phyloP scores from a whole-genome alignment of 2,888 invertebrate genomes.

The Amphipoea lucens region DNA sequence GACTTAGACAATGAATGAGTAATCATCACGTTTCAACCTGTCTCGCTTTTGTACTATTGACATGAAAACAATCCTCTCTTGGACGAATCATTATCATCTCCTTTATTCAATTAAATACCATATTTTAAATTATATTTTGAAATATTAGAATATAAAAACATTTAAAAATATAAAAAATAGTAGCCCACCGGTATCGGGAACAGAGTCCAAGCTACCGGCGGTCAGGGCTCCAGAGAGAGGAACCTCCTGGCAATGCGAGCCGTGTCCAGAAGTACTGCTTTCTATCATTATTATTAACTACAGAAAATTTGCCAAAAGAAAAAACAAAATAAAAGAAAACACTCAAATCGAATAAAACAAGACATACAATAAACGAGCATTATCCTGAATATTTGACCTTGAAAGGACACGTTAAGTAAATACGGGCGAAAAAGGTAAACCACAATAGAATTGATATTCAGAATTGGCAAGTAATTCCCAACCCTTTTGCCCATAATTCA shows the following conservation, averaged over 20 bases:
- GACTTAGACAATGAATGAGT: no score
- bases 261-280: no score
- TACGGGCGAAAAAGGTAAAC: conserved; percentile 40
- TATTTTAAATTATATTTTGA: no score
- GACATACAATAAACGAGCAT: conserved; percentile 21
- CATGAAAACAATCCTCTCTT: background rate
- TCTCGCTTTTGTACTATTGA: background rate
- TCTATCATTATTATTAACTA: background rate
- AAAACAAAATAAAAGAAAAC: background rate
- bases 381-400: conserved; percentile 42
- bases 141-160: no score
- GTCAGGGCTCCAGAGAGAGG: no score
- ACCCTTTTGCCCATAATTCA: conserved; percentile 49
- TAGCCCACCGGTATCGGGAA: no score
- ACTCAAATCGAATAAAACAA: conserved; percentile 27
- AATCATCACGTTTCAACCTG: background rate
- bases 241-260: no score
- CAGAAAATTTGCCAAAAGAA: background rate
- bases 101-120: no score
- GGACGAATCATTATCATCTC: no score
- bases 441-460: conserved; percentile 51
- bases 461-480: conserved; percentile 43
- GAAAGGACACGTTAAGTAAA: conserved; percentile 30
- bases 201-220: no score
- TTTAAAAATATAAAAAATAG: no score